These are phyloP conservation scores for Ashinkailepas kermadecensis DNA, from an alignment of 2,888 invertebrate species.

Conservation along the genomic window DNA sequence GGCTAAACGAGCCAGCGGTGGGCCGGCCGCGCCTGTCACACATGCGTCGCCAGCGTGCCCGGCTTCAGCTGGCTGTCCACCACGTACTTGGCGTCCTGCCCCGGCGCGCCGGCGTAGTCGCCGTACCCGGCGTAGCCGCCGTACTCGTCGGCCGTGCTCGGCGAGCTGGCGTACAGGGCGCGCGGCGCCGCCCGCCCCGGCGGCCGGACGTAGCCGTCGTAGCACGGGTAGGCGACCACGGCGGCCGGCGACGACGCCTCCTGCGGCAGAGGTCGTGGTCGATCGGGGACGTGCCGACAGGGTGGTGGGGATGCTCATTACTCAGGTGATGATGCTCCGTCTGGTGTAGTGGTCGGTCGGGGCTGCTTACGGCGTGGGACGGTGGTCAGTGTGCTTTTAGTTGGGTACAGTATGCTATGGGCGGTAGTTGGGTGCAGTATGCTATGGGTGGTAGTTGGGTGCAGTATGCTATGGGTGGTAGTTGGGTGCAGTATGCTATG, in stretches of 20 bases:
- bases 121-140: constrained; percentile 1
- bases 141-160: neutral
- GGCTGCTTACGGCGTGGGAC: too few relatives aligned
- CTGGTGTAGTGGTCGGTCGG: too few relatives aligned
- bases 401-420: too few relatives aligned
- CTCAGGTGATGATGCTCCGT: too few relatives aligned
- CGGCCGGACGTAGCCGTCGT: neutral
- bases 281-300: too few relatives aligned
- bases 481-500: too few relatives aligned
- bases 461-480: too few relatives aligned
- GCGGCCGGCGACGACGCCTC: neutral
- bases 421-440: too few relatives aligned
- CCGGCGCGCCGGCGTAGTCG: neutral
- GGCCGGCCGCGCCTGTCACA: neutral
- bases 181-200: neutral
- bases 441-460: too few relatives aligned
- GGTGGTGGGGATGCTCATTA: too few relatives aligned
- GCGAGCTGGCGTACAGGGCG: neutral
- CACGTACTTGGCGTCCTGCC: neutral
- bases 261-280: neutral
- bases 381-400: too few relatives aligned
- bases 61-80: constrained; percentile 9
- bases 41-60: constrained; percentile 5
- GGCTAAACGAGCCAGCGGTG: constrained; percentile 1
- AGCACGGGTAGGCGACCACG: neutral